Evolutionary conservation across 1,140 invertebrate genomes (phyloP).

Genomic region (Papilio helenus): DNA sequence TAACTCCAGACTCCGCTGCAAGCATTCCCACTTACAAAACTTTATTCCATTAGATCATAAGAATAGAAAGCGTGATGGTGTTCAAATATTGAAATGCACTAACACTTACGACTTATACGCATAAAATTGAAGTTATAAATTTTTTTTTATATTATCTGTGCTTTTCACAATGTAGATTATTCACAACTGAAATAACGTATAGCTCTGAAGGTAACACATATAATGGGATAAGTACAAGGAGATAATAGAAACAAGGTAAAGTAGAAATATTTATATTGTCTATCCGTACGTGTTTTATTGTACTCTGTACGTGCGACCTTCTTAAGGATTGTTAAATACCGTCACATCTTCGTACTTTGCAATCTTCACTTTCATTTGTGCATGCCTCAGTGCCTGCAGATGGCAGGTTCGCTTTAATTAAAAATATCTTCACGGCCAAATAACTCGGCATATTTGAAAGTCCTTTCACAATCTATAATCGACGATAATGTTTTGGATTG

Average conservation of each 20-base stretch:
- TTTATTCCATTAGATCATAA: conserved; percentile 31
- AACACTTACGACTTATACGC: background rate
- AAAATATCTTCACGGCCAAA: conserved; percentile 13
- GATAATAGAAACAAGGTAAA: background rate
- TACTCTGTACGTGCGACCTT: background rate
- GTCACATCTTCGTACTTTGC: background rate
- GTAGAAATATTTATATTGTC: background rate
- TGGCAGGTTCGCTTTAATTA: background rate
- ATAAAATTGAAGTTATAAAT: background rate
- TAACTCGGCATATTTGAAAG: background rate
- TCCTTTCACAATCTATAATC: background rate
- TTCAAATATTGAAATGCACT: conserved; percentile 18
- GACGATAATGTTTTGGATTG: background rate
- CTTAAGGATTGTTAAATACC: conserved; percentile 5
- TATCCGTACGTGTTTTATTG: background rate
- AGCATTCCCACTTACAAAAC: conserved; percentile 35
- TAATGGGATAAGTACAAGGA: no score
- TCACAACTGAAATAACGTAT: no score
- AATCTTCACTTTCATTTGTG: background rate
- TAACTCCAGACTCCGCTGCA: conserved; percentile 23
- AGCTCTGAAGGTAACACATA: no score
- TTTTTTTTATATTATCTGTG: background rate
- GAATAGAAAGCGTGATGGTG: conserved; percentile 15
- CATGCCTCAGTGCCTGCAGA: background rate
- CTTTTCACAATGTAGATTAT: background rate